Conservation (phyloP, 2,888 invertebrate genomes). For the Rhamnusium bicolor region DNA sequence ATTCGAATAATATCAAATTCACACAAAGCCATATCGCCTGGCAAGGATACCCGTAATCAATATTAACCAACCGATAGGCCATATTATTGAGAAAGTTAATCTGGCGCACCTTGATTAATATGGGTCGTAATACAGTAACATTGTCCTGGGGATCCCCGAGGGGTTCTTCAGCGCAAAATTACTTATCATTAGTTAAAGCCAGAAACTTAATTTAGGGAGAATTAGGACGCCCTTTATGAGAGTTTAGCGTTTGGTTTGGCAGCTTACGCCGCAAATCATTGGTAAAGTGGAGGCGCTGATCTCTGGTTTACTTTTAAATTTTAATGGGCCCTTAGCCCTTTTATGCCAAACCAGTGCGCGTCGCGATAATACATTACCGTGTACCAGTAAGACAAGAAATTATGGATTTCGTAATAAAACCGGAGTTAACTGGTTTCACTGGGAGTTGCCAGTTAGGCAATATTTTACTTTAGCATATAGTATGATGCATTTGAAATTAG, state of each 20-base stretch:
- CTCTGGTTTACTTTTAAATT: not conserved
- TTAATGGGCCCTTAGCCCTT: too few relatives aligned
- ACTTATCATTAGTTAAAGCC: not conserved
- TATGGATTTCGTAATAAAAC: too few relatives aligned
- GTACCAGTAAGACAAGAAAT: too few relatives aligned
- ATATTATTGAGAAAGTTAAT: conserved; percentile 6
- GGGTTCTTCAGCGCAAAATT: not conserved
- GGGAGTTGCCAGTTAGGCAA: too few relatives aligned
- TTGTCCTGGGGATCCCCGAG: not conserved
- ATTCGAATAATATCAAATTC: not conserved
- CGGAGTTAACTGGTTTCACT: too few relatives aligned
- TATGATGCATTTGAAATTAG: too few relatives aligned
- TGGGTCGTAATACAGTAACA: not conserved
- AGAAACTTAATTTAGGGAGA: not conserved
- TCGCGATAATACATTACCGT: too few relatives aligned
- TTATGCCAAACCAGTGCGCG: too few relatives aligned
- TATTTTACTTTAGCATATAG: too few relatives aligned
- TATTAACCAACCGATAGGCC: not conserved
- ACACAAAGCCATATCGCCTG: not conserved
- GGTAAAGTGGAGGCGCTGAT: not conserved
- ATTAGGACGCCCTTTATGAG: not conserved
- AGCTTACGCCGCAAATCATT: not conserved
- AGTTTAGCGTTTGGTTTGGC: not conserved
- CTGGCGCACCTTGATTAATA: conserved; percentile 8
- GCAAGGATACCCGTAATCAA: not conserved